Conservation (phyloP, 1,140 invertebrate species). For the Aphelenchoides fujianensis region DNA sequence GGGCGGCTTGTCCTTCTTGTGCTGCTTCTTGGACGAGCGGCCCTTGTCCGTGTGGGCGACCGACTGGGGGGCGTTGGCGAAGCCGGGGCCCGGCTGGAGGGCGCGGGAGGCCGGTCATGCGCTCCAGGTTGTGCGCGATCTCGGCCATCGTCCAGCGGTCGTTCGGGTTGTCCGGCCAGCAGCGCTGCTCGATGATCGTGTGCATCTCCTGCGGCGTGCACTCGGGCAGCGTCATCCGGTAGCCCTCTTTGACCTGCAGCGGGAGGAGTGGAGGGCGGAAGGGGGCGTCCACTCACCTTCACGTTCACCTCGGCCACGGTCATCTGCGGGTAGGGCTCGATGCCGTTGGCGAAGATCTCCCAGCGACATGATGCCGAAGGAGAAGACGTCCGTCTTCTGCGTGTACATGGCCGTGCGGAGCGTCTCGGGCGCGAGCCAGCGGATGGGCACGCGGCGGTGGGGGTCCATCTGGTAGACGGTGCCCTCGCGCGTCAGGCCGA, state of each 20-base stretch:
- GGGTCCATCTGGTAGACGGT: slow-evolving; percentile 26
- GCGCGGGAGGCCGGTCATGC: no score
- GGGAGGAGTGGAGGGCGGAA: slow-evolving; percentile 3
- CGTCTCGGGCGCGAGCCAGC: no score
- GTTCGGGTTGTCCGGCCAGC: slow-evolving; percentile 33
- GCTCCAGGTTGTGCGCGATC: no score
- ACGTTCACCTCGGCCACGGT: slow-evolving; percentile 9
- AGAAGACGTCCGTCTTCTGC: no score
- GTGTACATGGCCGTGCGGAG: no score
- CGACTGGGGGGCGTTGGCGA: neutral
- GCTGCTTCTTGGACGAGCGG: no score
- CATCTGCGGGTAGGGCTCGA: slow-evolving; percentile 31
- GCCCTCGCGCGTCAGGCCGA: slow-evolving; percentile 35
- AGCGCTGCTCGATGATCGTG: slow-evolving; percentile 26
- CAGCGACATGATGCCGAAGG: no score
- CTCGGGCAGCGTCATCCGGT: slow-evolving; percentile 24
- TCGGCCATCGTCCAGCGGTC: slow-evolving; percentile 36
- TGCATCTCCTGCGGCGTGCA: slow-evolving; percentile 20
- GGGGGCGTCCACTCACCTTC: slow-evolving; percentile 4
- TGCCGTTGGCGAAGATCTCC: slow-evolving; percentile 27
- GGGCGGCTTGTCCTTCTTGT: no score
- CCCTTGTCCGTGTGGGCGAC: neutral
- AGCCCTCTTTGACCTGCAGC: slow-evolving; percentile 23
- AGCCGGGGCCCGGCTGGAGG: no score
- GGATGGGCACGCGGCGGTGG: slow-evolving; percentile 23